Base-by-base conservation (phyloP, 2,888 invertebrate genomes). In the Bombylius discolor region DNA sequence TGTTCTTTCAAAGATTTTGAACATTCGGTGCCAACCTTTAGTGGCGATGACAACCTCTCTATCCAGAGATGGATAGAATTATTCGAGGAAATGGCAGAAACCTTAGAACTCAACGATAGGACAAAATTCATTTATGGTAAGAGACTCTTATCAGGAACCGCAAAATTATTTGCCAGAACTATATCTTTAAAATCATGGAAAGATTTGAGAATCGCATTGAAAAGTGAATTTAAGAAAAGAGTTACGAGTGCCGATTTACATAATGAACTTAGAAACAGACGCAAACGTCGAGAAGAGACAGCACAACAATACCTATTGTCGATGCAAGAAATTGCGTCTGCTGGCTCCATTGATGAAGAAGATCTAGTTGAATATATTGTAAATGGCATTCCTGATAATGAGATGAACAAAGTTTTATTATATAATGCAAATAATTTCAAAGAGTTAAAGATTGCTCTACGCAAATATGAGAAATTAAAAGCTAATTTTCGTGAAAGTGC, bases 21-120 rank as follows among this genome's bases (percentile, higher is more conserved):
- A 36, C 47, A 52, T 11, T 53, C 53, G 1, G 36, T 53, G 4
- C 36, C 32, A 7, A 42, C 39, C 39, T 53, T 53, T 31, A 53
- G 48, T n/a, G 53, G 53, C 8, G 53, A 53, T 23, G 23, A 53
- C 14, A 47, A 47, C 9, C 39, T 39, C 23, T 14, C 47, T 5
- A 42, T 53, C 5, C 39, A 53, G 8, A 53, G 32, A 31, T 53
- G 53, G 53, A 39, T 48, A 5, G 11, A 11, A 3, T 31, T 39
- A 31, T 53, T 53, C 39, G 53, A 53, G 23, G 53, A 53, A 47
- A 48, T 48, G 11, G 53, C 48, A 23, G 39, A 53, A 12, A n/a
- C 47, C n/a, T 13, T 53, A 8, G 47, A 48, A 7, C 42, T 36
- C 34, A 48, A 53, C 39, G 5, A 31, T n/a, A 23, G 42, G 31